phyloP scores from a whole-genome alignment of 2,888 invertebrate genomes.

The Rotaria macrura region DNA sequence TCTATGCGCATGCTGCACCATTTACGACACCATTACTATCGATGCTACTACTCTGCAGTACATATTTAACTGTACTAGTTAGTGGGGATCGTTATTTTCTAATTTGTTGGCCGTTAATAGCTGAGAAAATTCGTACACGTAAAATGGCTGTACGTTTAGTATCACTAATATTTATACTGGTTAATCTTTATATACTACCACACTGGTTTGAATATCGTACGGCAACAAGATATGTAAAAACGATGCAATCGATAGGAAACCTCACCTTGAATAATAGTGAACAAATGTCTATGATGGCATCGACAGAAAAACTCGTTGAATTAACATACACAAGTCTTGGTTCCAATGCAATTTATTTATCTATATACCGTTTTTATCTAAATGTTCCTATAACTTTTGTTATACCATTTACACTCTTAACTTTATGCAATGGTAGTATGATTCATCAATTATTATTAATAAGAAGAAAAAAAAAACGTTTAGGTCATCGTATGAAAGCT shows the following conservation, averaged over 20 bases:
- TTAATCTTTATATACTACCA: background rate
- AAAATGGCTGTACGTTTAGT: background rate
- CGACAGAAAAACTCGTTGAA: background rate
- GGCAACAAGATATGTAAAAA: background rate
- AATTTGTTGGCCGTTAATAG: slow-evolving; percentile 1
- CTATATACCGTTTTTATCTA: slow-evolving; percentile 5
- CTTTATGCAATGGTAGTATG: slow-evolving; percentile 3
- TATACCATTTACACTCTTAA: slow-evolving; percentile 11
- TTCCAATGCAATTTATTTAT: background rate
- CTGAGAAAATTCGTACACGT: slow-evolving; percentile 5
- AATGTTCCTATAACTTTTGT: slow-evolving; percentile 11
- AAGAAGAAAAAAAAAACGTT: background rate
- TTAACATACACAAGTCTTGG: background rate
- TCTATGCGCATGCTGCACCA: background rate
- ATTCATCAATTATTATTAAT: slow-evolving; percentile 15
- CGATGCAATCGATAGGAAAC: background rate
- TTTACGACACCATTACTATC: slow-evolving; percentile 3
- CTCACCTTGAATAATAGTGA: background rate
- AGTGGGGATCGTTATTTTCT: slow-evolving; percentile 10
- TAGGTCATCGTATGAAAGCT: slow-evolving; percentile 13
- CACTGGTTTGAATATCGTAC: slow-evolving; percentile 20
- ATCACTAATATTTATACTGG: background rate
- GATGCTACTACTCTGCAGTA: background rate
- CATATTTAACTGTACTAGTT: slow-evolving; percentile 5
- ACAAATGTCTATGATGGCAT: background rate